These are phyloP conservation scores for Clistopyga incitator DNA, from an alignment of 2,888 invertebrate genomes.

Conservation along the genomic window DNA sequence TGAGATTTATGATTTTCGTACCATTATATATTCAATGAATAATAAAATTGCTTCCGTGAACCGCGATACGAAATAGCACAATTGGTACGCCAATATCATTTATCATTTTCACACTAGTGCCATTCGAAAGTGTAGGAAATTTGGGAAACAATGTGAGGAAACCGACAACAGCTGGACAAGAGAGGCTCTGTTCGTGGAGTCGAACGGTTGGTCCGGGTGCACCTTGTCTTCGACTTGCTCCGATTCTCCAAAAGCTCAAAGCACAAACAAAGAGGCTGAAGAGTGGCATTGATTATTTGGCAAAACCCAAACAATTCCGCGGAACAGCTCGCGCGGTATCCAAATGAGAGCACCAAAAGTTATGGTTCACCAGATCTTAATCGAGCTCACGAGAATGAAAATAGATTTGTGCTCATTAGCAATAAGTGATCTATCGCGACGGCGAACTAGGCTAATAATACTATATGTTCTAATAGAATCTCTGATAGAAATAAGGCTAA, in stretches of 20 bases:
- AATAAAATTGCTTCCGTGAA: too few relatives aligned
- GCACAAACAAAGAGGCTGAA: slow-evolving; percentile 46
- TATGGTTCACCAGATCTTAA: not conserved
- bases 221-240: slow-evolving; percentile 36
- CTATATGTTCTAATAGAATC: not conserved
- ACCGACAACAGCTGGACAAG: slow-evolving; percentile 17
- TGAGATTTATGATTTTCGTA: not conserved
- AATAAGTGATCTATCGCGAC: slow-evolving; percentile 8
- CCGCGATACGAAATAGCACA: slow-evolving; percentile 43
- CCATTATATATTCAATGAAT: not conserved
- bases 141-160: not conserved
- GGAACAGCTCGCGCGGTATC: slow-evolving; percentile 56
- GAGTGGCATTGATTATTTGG: slow-evolving; percentile 61
- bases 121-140: not conserved
- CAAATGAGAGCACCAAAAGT: slow-evolving; percentile 5
- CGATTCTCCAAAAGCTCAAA: slow-evolving; percentile 19
- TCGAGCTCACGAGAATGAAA: slow-evolving; percentile 7
- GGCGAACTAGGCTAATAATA: not conserved
- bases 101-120: not conserved
- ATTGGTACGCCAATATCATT: slow-evolving; percentile 4
- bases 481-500: not conserved
- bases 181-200: slow-evolving; percentile 29
- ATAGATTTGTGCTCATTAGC: slow-evolving; percentile 31
- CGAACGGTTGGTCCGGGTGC: slow-evolving; percentile 27
- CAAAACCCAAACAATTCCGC: slow-evolving; percentile 71